Percentiles rank a stretch among this genome's conserved stretches.
These are phyloP conservation scores for Luffia ferchaultella DNA, from an alignment of 2,888 invertebrate species.

Conservation along the genomic window DNA sequence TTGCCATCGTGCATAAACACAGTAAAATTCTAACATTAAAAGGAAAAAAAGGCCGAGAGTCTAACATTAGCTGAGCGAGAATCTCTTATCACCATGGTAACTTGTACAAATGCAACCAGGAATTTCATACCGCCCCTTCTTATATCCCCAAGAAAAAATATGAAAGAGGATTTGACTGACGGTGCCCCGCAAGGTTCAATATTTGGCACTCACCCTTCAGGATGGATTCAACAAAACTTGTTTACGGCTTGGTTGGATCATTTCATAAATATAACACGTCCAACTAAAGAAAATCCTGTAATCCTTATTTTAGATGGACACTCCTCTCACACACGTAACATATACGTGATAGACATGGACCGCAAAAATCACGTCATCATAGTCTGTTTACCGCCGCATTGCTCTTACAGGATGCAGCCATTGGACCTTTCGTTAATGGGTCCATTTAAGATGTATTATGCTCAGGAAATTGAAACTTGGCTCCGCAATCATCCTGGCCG, in stretches of 20 bases:
- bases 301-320: conserved; percentile 19
- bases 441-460: conserved; percentile 8
- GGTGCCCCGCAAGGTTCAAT: conserved; percentile 14
- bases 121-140: neutral
- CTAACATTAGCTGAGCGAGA: conserved; percentile 10
- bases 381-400: conserved; percentile 16
- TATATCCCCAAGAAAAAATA: conserved; percentile 9
- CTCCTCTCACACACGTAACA: conserved; percentile 15
- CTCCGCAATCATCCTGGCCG: conserved; percentile 12
- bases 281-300: conserved; percentile 16
- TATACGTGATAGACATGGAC: conserved; percentile 15
- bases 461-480: conserved; percentile 8
- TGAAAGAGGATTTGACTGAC: conserved; percentile 2
- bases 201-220: conserved; percentile 11
- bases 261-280: conserved; percentile 11
- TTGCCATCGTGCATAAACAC: conserved; percentile 6
- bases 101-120: conserved; percentile 4
- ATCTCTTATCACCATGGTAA: conserved; percentile 7
- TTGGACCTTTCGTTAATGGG: conserved; percentile 15
- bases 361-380: conserved; percentile 9
- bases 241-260: conserved; percentile 9
- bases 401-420: conserved; percentile 15
- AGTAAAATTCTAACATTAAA: conserved; percentile 9
- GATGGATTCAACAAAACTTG: conserved; percentile 12
- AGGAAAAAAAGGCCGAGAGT: conserved; percentile 10